These are phyloP conservation scores for Calidris pygmaea DNA, from an alignment of 2,113 vertebrate genomes.

Conservation along the genomic window DNA sequence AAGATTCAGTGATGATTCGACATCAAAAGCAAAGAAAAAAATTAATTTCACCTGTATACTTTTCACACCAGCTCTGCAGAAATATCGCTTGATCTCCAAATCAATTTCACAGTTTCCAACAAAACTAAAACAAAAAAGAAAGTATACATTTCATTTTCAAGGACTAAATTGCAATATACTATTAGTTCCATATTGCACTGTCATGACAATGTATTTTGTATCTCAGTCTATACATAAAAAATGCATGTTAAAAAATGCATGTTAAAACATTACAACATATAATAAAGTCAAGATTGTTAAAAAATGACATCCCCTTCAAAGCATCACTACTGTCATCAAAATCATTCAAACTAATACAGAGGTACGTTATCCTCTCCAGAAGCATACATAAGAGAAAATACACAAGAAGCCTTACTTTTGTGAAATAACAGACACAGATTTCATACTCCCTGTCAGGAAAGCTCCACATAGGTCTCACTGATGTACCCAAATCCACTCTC, in stretches of 20 bases:
- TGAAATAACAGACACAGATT: neutral
- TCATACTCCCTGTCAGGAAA: neutral
- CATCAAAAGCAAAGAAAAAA: neutral
- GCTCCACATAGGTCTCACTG: neutral
- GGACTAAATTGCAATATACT: neutral
- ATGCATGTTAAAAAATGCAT: neutral
- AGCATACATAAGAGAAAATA: neutral
- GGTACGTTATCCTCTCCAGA: neutral
- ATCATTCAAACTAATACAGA: neutral
- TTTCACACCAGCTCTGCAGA: conserved; percentile 96
- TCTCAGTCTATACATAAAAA: neutral
- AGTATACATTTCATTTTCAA: neutral
- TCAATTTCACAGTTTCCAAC: conserved; percentile 95
- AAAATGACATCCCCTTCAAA: neutral
- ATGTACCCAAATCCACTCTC: neutral
- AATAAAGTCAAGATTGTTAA: neutral
- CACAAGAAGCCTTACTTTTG: neutral
- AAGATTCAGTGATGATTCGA: neutral
- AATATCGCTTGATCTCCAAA: conserved; percentile 94
- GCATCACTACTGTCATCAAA: neutral
- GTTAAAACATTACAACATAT: neutral
- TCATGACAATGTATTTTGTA: neutral
- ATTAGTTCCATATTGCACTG: neutral
- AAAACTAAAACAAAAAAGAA: conserved; percentile 79
- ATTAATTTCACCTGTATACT: conserved; percentile 88